Percentiles rank a stretch among this genome's conserved stretches.
These are phyloP conservation scores for Diogma glabrata DNA, from an alignment of 2,888 invertebrate genomes.

Conservation along the genomic window DNA sequence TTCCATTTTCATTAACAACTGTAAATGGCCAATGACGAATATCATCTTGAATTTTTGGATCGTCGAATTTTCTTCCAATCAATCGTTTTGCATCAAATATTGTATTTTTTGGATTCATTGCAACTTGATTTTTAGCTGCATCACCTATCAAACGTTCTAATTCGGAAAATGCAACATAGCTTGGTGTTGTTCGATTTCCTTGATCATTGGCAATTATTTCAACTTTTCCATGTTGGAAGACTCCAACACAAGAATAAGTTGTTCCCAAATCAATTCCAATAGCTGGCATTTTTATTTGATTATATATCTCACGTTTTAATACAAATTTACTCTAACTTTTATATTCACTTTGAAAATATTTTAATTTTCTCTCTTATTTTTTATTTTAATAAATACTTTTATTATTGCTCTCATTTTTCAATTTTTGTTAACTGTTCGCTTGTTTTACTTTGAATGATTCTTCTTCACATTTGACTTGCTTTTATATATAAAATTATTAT, in stretches of 20 bases:
- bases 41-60: conserved; percentile 85
- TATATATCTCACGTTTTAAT: neutral
- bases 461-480: too few species aligned
- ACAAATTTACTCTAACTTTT: too few species aligned
- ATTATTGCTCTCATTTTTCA: too few species aligned
- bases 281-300: conserved; percentile 6
- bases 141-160: conserved; percentile 78
- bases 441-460: too few species aligned
- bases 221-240: conserved; percentile 84
- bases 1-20: conserved; percentile 68
- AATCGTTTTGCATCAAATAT: conserved; percentile 93
- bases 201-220: conserved; percentile 86
- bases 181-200: conserved; percentile 77
- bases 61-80: conserved; percentile 87
- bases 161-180: conserved; percentile 70
- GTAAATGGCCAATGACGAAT: conserved; percentile 96
- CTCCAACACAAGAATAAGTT: conserved; percentile 89
- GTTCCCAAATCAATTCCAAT: conserved; percentile 93
- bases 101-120: conserved; percentile 85
- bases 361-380: too few species aligned
- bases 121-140: conserved; percentile 76
- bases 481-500: too few species aligned
- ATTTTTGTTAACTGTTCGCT: too few species aligned
- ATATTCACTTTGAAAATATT: too few species aligned
- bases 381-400: too few species aligned